Percentiles rank a stretch among this genome's conserved stretches.
Conservation (phyloP, 2,888 invertebrate genomes). For the Aspidapion aeneum region DNA sequence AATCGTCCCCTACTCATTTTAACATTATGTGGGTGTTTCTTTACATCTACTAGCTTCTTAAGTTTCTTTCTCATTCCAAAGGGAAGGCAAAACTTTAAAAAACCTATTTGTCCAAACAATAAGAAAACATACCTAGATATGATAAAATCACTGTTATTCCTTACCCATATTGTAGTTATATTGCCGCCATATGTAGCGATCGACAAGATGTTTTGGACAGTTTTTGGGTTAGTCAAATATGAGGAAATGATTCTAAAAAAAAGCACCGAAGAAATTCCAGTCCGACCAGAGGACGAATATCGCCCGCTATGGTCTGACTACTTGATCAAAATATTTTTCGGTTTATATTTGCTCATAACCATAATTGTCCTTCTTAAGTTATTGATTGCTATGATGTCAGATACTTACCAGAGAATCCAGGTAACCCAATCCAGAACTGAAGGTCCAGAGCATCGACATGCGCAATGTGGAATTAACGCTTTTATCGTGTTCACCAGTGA, state of each 20-base stretch:
- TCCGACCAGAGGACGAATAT: slow-evolving; percentile 18
- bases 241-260: background rate
- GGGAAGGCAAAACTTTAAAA: too few relatives aligned
- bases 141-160: too few relatives aligned
- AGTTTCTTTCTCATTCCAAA: too few relatives aligned
- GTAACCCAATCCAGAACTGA: too few relatives aligned
- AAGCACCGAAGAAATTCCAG: too few relatives aligned
- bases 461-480: background rate
- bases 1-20: too few relatives aligned
- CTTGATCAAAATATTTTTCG: slow-evolving; percentile 87
- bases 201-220: background rate
- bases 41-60: too few relatives aligned
- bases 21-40: too few relatives aligned
- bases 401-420: slow-evolving; percentile 98
- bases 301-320: slow-evolving; percentile 79
- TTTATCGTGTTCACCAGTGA: background rate
- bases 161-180: background rate
- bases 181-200: background rate
- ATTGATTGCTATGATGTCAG: slow-evolving; percentile 99
- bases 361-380: slow-evolving; percentile 96
- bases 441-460: background rate
- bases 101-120: too few relatives aligned
- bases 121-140: too few relatives aligned
- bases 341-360: slow-evolving; percentile 95
- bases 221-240: background rate